These are phyloP conservation scores for honey bee (Apis mellifera) DNA, from an alignment of 1,140 invertebrate species.

Conservation along the genomic window DNA sequence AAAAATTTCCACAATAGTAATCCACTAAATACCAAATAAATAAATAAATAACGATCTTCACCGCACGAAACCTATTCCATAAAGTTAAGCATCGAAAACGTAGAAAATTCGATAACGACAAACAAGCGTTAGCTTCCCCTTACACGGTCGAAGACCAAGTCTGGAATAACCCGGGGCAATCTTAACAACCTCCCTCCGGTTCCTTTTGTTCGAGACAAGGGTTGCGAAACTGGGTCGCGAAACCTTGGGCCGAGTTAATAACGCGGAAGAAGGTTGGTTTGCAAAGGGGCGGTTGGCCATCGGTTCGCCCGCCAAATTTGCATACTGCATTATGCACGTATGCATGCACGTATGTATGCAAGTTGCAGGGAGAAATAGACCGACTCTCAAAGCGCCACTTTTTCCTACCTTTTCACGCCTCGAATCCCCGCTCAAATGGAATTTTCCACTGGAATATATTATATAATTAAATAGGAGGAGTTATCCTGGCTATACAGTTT, in stretches of 20 bases:
- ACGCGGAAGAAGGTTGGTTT: conserved; percentile 23
- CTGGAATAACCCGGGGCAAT: conserved; percentile 30
- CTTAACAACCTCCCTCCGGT: conserved; percentile 52
- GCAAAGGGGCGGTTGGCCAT: background rate
- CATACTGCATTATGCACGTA: conserved; percentile 52
- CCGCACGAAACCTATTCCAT: too few relatives aligned
- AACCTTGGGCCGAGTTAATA: conserved; percentile 62
- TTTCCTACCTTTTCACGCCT: background rate
- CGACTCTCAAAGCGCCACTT: conserved; percentile 7
- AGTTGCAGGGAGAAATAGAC: conserved; percentile 3
- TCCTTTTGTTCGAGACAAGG: conserved; percentile 55
- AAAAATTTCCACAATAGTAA: too few relatives aligned
- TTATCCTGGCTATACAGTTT: background rate
- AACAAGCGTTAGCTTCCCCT: background rate
- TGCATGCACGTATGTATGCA: conserved; percentile 13
- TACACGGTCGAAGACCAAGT: conserved; percentile 22
- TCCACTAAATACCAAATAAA: too few relatives aligned
- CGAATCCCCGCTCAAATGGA: background rate
- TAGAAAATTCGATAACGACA: background rate
- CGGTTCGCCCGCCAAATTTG: conserved; percentile 42
- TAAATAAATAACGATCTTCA: too few relatives aligned
- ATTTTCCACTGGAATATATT: background rate
- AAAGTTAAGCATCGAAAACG: too few relatives aligned
- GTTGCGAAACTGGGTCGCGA: conserved; percentile 62
- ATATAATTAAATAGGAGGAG: too few relatives aligned